phyloP scores from a whole-genome alignment of 2,888 invertebrate genomes.

The Rhaphigaster nebulosa region DNA sequence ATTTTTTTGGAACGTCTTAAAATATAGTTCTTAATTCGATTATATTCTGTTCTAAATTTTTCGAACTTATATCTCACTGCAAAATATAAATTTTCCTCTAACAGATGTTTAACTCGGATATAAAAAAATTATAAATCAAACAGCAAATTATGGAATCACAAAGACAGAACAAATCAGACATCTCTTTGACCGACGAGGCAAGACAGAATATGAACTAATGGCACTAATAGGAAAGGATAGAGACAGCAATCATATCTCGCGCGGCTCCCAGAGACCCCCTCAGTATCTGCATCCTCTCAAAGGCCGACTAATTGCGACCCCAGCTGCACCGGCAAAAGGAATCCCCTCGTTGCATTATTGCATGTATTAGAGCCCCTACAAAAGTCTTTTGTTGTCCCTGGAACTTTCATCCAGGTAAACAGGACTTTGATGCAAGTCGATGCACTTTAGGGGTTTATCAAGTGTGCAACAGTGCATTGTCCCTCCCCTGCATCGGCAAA shows the following conservation, averaged over 20 bases:
- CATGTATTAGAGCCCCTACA: slow-evolving; percentile 23
- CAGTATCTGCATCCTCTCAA: slow-evolving; percentile 25
- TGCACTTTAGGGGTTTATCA: slow-evolving; percentile 42
- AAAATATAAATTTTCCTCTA: not conserved
- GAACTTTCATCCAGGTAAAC: slow-evolving; percentile 36
- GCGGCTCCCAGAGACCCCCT: not conserved
- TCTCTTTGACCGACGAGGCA: not conserved
- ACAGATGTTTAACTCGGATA: not conserved
- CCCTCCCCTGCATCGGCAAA: slow-evolving; percentile 19
- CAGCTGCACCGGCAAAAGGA: slow-evolving; percentile 24
- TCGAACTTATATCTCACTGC: too few relatives aligned
- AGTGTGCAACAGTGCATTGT: slow-evolving; percentile 37
- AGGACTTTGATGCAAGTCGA: slow-evolving; percentile 36
- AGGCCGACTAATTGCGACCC: not conserved
- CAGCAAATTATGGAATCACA: not conserved
- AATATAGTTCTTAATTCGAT: too few relatives aligned
- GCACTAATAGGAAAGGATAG: not conserved
- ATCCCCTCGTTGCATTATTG: slow-evolving; percentile 48
- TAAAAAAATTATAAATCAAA: not conserved
- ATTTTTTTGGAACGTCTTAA: too few relatives aligned
- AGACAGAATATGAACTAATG: not conserved
- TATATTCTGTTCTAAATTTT: too few relatives aligned
- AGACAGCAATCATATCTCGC: not conserved
- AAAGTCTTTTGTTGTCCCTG: slow-evolving; percentile 17
- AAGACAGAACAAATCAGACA: not conserved